Evolutionary conservation across 2,797 vertebrate genomes (phyloP), one percentile per base, ranked within the genome.

Genomic region (Pelochelys cantorii): DNA sequence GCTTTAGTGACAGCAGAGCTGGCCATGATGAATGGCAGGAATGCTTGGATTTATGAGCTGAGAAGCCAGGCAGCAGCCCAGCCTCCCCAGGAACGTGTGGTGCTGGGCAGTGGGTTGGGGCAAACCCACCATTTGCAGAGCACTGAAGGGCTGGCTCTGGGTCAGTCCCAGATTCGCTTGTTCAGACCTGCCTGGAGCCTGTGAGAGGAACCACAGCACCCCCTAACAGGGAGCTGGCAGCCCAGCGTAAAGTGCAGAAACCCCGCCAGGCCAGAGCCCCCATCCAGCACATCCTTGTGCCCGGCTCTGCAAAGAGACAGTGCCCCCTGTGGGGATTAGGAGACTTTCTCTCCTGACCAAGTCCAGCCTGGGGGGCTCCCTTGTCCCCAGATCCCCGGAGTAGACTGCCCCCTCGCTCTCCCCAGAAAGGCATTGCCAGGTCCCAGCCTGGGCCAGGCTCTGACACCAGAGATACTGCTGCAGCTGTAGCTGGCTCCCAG

Each of bases 51-150:
- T 93, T 65, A 85, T 2, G 11, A 71, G 54, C 85, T 29, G 91
- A n/a, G 85, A 85, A 80, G 27, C 42, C 0, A 0, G 62, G 86
- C 88, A 68, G 83, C 60, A 85, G 57, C 31, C 75, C 91, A 82
- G 83, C 0, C 0, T n/a, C 3, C 2, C 0, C 7, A 13, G 2
- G 2, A 4, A 62, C 4, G 74, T 2, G 0, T n/a, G 65, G 0
- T 5, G 74, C 37, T 5, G 80, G 88, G 83, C 4, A 29, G 9
- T 59, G 29, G n/a, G 48, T 14, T 31, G 75, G 55, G 27, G 52
- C 55, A 91, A 91, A 91, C 78, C 86, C 74, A 3, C 79, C 48
- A 3, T 68, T 75, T 52, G 62, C 79, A 3, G 17, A 65, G 65
- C 83, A 85, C 59, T 62, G 7, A 25, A 20, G 54, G 42, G 77